These are phyloP conservation scores for Bradypodion ventrale DNA, from an alignment of 2,797 vertebrate genomes.

Conservation along the genomic window DNA sequence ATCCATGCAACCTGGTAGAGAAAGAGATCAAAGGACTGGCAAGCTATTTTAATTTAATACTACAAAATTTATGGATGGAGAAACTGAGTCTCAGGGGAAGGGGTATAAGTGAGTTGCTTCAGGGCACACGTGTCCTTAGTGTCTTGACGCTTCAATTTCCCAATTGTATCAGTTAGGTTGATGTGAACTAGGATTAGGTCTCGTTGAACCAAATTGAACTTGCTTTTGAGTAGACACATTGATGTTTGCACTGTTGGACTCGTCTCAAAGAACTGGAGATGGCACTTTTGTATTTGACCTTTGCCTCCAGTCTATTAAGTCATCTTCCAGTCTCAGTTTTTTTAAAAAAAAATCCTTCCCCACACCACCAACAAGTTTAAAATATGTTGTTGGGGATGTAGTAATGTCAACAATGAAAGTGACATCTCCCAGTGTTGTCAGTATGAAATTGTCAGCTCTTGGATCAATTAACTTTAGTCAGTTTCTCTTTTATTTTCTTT, in stretches of 20 bases:
- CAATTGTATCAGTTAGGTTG: background rate
- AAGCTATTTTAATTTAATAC: slow-evolving; percentile 17
- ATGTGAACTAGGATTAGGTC: background rate
- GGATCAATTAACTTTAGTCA: too few species aligned
- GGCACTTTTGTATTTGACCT: background rate
- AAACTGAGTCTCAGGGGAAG: background rate
- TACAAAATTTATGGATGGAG: background rate
- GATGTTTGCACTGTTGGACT: background rate
- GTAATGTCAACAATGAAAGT: background rate
- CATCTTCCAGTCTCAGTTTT: background rate
- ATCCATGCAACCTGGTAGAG: background rate
- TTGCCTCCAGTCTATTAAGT: background rate
- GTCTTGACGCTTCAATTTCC: background rate
- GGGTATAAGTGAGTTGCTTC: background rate
- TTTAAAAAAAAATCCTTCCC: background rate
- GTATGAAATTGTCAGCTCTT: too few species aligned
- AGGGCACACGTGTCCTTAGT: background rate
- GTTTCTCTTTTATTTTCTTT: too few species aligned
- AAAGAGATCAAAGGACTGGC: slow-evolving; percentile 10
- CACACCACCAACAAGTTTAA: background rate
- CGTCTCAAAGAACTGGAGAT: background rate
- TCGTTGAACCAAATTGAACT: background rate
- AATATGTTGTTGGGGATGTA: background rate
- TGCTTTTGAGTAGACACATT: background rate
- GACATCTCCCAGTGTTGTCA: background rate